Evolutionary conservation across 2,888 invertebrate species (phyloP).

Genomic region (Tenthredo mesomela): DNA sequence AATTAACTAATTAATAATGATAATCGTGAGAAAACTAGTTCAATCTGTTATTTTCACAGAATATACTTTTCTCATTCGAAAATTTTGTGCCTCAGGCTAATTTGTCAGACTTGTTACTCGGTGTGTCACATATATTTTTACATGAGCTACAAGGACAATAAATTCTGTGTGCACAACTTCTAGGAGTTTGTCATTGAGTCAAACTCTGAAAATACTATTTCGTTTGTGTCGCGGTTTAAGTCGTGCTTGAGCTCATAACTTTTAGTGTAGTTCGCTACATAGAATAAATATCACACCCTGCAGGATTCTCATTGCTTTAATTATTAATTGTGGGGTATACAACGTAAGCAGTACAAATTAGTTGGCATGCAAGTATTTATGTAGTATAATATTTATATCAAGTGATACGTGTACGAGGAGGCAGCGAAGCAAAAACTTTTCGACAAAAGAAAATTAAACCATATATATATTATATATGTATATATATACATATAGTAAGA

Average conservation of each 20-base stretch:
- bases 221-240: neutral
- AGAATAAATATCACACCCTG: constrained; percentile 17
- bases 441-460: constrained; percentile 1
- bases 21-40: neutral
- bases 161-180: neutral
- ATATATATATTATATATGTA: neutral
- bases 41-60: neutral
- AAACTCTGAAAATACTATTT: constrained; percentile 15
- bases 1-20: neutral
- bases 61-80: neutral
- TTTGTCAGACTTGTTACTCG: constrained; percentile 15
- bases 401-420: neutral
- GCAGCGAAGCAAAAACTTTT: neutral
- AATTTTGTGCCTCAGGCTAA: neutral
- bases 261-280: neutral
- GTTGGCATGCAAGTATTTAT: neutral
- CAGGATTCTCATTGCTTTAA: neutral
- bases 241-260: neutral
- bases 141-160: neutral
- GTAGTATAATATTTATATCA: constrained; percentile 19
- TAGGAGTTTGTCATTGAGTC: neutral
- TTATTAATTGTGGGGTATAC: neutral
- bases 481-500: neutral
- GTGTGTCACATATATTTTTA: neutral
- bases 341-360: constrained; percentile 20